These are phyloP conservation scores for Pygoscelis antarcticus DNA, from an alignment of 2,113 vertebrate genomes.

Conservation along the genomic window DNA sequence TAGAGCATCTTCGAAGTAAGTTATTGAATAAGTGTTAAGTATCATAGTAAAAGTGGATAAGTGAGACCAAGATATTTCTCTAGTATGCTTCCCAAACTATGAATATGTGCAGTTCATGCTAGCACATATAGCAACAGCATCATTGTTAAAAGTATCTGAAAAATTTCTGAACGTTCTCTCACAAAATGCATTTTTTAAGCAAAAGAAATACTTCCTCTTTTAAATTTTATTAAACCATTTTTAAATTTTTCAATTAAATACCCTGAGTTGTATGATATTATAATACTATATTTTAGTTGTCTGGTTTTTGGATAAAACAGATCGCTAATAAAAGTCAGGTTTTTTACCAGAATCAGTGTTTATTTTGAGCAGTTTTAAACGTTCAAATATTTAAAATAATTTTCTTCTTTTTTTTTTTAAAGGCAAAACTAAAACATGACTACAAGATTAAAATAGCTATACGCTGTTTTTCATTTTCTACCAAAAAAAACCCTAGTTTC, in stretches of 20 bases:
- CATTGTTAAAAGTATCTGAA: neutral
- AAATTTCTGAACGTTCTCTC: neutral
- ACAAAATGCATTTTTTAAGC: neutral
- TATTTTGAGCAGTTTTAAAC: neutral
- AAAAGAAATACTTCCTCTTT: neutral
- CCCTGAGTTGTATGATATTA: neutral
- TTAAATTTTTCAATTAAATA: neutral
- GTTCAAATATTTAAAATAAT: neutral
- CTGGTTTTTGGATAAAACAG: fast-evolving
- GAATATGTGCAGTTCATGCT: neutral
- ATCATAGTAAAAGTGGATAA: neutral
- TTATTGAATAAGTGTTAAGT: neutral
- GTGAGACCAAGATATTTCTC: neutral
- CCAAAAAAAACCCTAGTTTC: neutral
- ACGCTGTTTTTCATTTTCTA: neutral
- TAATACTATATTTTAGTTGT: neutral
- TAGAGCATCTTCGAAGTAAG: neutral
- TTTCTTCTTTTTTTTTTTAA: neutral
- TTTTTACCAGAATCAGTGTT: neutral
- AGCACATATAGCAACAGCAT: neutral
- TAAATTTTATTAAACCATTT: neutral
- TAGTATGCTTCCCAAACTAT: neutral
- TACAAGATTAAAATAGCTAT: neutral
- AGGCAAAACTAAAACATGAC: neutral
- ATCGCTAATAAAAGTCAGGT: neutral